Evolutionary conservation across 1,140 invertebrate species (phyloP).

Genomic region (Calephelis virginiensis): DNA sequence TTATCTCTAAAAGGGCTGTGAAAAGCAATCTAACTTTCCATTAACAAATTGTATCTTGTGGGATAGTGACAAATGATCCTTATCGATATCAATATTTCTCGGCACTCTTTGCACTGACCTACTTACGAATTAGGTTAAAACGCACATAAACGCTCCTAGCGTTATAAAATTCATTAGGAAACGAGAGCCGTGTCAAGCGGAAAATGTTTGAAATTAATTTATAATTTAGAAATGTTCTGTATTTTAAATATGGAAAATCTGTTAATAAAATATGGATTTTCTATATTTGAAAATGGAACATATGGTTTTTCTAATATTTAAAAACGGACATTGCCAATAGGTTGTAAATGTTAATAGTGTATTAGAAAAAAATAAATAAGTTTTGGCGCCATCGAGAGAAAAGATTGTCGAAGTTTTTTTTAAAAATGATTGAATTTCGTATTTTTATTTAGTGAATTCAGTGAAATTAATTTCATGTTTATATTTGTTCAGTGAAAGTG

Average conservation of each 20-base stretch:
- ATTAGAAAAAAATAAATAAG: too few species aligned
- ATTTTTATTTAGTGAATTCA: too few species aligned
- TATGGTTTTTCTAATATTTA: too few species aligned
- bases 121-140: constrained; percentile 13
- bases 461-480: too few species aligned
- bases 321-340: too few species aligned
- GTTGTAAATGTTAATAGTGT: too few species aligned
- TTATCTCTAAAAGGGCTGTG: neutral
- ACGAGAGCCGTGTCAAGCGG: neutral
- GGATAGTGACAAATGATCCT: constrained; percentile 11
- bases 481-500: too few species aligned
- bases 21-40: constrained; percentile 11
- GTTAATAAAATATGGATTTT: too few species aligned
- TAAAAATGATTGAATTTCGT: too few species aligned
- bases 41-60: constrained; percentile 13
- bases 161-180: constrained; percentile 12
- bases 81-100: neutral
- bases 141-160: constrained; percentile 1
- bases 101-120: constrained; percentile 8
- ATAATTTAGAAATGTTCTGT: neutral
- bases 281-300: too few species aligned
- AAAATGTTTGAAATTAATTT: neutral
- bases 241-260: neutral
- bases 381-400: too few species aligned
- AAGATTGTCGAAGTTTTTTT: too few species aligned